These are phyloP conservation scores for Rhombomys opimus DNA, from an alignment of 2,113 vertebrate species.

Conservation along the genomic window DNA sequence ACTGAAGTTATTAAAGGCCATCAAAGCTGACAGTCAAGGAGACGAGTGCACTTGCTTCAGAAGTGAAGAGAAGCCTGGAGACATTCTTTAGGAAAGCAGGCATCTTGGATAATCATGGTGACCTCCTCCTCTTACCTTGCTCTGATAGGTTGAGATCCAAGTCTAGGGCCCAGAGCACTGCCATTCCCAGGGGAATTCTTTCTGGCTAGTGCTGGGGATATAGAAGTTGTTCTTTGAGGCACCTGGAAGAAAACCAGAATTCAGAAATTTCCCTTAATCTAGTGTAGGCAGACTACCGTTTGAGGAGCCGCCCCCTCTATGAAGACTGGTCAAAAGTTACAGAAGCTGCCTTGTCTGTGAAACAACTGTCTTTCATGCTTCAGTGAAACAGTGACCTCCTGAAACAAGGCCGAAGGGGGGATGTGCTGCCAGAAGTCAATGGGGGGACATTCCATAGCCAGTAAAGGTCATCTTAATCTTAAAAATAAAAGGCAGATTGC, in stretches of 20 bases:
- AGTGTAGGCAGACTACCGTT: background rate
- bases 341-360: background rate
- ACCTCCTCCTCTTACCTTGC: conserved; percentile 90
- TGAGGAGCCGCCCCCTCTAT: background rate
- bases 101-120: background rate
- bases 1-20: background rate
- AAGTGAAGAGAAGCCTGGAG: background rate
- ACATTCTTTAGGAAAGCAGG: background rate
- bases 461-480: background rate
- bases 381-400: conserved; percentile 7
- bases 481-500: background rate
- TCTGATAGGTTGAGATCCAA: conserved; percentile 95
- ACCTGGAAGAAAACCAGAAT: conserved; percentile 88
- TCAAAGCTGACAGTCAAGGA: background rate
- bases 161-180: conserved; percentile 91
- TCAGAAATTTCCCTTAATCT: conserved; percentile 37
- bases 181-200: conserved; percentile 98
- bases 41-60: background rate
- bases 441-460: background rate
- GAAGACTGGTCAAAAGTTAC: background rate
- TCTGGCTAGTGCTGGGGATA: conserved; percentile 96
- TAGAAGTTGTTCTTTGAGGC: conserved; percentile 99
- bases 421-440: background rate
- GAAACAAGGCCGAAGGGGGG: background rate
- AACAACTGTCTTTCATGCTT: background rate